Base-by-base conservation (phyloP, 2,888 invertebrate genomes). In the Hipparchia semele region DNA sequence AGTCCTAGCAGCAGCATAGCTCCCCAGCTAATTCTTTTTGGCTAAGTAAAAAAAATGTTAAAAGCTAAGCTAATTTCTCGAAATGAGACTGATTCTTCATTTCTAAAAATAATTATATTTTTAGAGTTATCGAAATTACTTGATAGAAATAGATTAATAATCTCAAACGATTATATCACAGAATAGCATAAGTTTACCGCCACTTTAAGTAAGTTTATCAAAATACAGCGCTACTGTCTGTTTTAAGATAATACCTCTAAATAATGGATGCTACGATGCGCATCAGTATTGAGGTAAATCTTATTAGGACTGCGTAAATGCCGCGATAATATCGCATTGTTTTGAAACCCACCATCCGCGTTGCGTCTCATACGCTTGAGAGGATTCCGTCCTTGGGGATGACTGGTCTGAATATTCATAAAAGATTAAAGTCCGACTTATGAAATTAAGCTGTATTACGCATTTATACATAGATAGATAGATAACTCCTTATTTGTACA, bases 241-340 rank as follows among this genome's bases (percentile, higher is more conserved):
- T 90, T 85, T 88, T 89, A 86, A 88, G 89, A 90, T 90, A 91
- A 92, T 91, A 87, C 90, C 87, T 84, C 83, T 81, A 85, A 90
- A 93, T 92, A 93, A 92, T 91, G 87, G 93, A 91, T 84, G 88
- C 91, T 84, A 80, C 90, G 91, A 90, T 90, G 92, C 91, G 91
- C 88, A 90, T 92, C 91, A 92, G 92, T 92, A 92, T 91, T 92
- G 89, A 92, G 87, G 91, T 88, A 92, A 93, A 94, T 94, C 93
- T 93, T 94, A 93, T 93, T 94, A 94, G 91, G 89, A 87, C 89
- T 89, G 90, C 86, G 89, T 91, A 91, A 92, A 92, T 88, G 87
- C 89, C 82, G 89, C 88, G 93, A 93, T 93, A 92, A 93, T 91
- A 93, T 93, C 93, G 87, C 88, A 92, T 94, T 94, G 93, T 93